Base-by-base conservation (phyloP, 1,140 invertebrate species). In the Proales similis region DNA sequence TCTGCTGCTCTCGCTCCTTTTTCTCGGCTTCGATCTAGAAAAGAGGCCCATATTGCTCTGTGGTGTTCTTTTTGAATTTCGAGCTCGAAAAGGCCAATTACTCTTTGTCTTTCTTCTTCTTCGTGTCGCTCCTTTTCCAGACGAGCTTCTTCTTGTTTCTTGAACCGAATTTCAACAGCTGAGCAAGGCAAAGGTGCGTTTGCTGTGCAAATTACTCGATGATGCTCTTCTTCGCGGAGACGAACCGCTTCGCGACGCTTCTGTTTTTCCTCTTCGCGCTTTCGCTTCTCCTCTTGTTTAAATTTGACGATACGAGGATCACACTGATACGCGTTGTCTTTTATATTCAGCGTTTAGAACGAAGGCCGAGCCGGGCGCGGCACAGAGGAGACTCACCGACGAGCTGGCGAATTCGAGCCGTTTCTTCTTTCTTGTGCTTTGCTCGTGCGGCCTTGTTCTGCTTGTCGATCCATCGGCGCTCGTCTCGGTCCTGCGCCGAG, bases 391-490 rank as follows among this genome's bases (percentile, higher is more conserved):
- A 69, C 70, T 68, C 63, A 77, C 77, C 78, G 3, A 97, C 91
- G 26, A 96, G 73, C 20, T 81, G 79, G 20, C 92, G 79, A 68
- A 97, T 88, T 66, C 93, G 79, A 0, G 83, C 77, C 84, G 89
- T 91, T 80, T 97, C 94, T 74, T 96, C 92, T 72, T 96, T 96
- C 77, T 95, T 95, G 67, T 86, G 81, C 69, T 93, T 89, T 11
- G 86, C 83, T 39, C 93, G 76, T 12, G 86, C 87, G 9, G 81
- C 84, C 80, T 92, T 94, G 70, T 97, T 98, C 71, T 93, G 87
- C 77, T 94, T 96, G 70, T 98, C 93, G 69, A 97, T 95, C 85
- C 88, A 95, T 63, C 88, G 83, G 22, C 93, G 79, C 78, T 95
- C 92, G 68, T 95, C 91, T 1, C 92, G 83, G 77, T 82, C 90